A percentile compares a stretch with the other conserved stretches of the same genome.
phyloP scores from a whole-genome alignment of 2,113 vertebrate species.

The Ceratotherium simum region DNA sequence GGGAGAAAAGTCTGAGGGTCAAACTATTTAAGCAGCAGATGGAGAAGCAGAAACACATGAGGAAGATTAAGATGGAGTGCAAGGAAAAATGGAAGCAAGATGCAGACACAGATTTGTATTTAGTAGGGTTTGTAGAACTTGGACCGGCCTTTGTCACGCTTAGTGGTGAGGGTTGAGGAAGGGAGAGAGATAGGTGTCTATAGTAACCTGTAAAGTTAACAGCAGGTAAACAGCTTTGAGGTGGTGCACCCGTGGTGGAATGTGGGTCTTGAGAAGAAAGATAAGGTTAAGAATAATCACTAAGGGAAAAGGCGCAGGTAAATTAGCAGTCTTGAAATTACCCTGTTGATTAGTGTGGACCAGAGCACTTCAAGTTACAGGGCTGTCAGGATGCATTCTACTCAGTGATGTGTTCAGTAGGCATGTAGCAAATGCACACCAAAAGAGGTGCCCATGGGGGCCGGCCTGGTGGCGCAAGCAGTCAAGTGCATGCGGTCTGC shows the following conservation, averaged over 20 bases:
- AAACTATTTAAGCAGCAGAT: neutral
- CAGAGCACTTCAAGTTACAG: too few species aligned
- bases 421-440: accelerated
- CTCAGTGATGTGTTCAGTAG: too few species aligned
- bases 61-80: neutral
- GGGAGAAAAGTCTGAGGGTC: too few species aligned
- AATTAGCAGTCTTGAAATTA: neutral
- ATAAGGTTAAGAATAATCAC: too few species aligned
- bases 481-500: too few species aligned
- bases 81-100: neutral
- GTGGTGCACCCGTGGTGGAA: accelerated
- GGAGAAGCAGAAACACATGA: too few species aligned
- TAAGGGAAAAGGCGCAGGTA: neutral
- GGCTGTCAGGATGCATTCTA: accelerated
- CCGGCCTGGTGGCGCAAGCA: too few species aligned
- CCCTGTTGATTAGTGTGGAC: neutral
- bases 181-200: accelerated
- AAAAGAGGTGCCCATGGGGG: too few species aligned
- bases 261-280: neutral
- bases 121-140: too few species aligned
- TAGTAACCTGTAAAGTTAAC: neutral
- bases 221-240: neutral
- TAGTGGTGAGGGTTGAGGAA: neutral
- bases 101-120: neutral
- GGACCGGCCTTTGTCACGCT: too few species aligned